Evolutionary conservation across 2,888 invertebrate species (phyloP), one percentile per base, ranked within the genome.

Genomic region (Heliothis peltigera): DNA sequence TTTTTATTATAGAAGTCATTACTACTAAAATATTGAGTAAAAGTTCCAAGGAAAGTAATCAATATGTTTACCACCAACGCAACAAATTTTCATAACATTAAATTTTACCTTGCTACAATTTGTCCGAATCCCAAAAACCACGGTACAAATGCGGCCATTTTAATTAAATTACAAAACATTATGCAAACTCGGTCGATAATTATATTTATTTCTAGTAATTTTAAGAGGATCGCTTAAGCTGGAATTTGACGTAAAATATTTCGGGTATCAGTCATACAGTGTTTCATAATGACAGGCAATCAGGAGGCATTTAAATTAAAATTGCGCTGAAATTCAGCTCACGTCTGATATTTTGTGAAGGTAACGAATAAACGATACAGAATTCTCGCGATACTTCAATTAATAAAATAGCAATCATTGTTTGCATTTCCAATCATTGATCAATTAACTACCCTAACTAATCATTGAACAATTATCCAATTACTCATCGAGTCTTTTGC

Each of bases 211-310:
- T n/a, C 35, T 10, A 19, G 12, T 5, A 2, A 49, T 35, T 42
- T 55, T 19, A 19, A 17, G 15, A 22, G 42, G 25, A 35, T 17
- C 12, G 8, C 10, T 28, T 4, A 4, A 25, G 17, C 21, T 68
- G 28, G 12, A 19, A 51, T 59, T 39, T 44, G 1, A 28, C n/a
- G 15, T 10, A 22, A 22, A 64, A 42, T 12, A 46, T 65, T 32
- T 22, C 19, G 5, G 15, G 15, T 44, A 32, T n/a, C 17, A 6
- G 22, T 32, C n/a, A 51, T 46, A 17, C 8, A 5, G 46, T 39
- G 15, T 7, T 46, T 32, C 32, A 21, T 46, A 47, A 25, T 70
- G 39, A 67, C 19, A n/a, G 19, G 7, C 22, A 47, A 62, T 35
- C 19, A 51, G 10, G 2, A 32, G 32, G 32, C 32, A 32, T 32